phyloP scores from a whole-genome alignment of 2,888 invertebrate genomes.

The Cheilosia impressa region DNA sequence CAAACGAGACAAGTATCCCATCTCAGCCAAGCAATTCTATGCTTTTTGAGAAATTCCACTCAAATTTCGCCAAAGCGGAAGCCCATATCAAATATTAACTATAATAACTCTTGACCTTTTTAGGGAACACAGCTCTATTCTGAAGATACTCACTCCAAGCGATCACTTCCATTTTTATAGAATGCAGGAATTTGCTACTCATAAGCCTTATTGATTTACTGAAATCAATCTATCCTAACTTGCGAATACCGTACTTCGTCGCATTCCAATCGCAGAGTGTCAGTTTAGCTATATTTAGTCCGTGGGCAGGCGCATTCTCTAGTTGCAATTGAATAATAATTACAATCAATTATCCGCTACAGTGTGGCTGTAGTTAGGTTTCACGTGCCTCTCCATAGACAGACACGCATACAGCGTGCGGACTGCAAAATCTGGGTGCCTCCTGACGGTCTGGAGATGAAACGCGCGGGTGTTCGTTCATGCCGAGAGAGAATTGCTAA shows the following conservation, averaged over 20 bases:
- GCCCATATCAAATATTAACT: too few relatives aligned
- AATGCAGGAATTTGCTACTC: neutral
- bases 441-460: slow-evolving; percentile 69
- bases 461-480: slow-evolving; percentile 71
- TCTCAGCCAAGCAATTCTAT: too few relatives aligned
- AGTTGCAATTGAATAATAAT: slow-evolving; percentile 71
- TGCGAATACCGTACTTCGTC: slow-evolving; percentile 34
- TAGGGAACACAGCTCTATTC: too few relatives aligned
- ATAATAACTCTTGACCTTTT: too few relatives aligned
- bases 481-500: slow-evolving; percentile 67
- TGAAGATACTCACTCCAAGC: too few relatives aligned
- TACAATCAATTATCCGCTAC: slow-evolving; percentile 67
- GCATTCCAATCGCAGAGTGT: slow-evolving; percentile 68
- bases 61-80: too few relatives aligned
- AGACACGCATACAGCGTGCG: slow-evolving; percentile 52
- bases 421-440: slow-evolving; percentile 60
- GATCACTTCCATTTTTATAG: neutral
- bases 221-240: slow-evolving; percentile 37
- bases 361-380: slow-evolving; percentile 25
- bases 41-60: too few relatives aligned
- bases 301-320: slow-evolving; percentile 57
- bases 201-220: slow-evolving; percentile 14
- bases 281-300: slow-evolving; percentile 27
- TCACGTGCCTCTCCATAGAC: slow-evolving; percentile 26
- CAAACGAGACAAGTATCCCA: too few relatives aligned